Evolutionary conservation across 2,797 vertebrate species (phyloP).

Genomic region (Ctenochaetus hawaiiensis): DNA sequence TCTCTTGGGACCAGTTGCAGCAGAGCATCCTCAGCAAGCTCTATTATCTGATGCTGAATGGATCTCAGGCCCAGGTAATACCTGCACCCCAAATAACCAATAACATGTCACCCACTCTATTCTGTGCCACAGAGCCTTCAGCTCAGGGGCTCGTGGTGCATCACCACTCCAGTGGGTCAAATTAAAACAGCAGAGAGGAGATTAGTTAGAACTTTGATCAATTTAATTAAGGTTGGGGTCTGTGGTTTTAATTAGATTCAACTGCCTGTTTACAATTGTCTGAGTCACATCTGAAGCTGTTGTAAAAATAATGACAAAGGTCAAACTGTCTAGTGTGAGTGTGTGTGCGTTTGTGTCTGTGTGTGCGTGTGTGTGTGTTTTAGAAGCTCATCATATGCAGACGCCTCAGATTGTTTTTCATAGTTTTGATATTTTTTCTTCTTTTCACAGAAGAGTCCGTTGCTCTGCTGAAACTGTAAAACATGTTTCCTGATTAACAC

Average conservation of each 20-base stretch:
- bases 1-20: conserved; percentile 93
- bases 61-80: conserved; percentile 85
- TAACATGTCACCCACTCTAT: conserved; percentile 22
- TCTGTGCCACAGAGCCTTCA: not conserved
- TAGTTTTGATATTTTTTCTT: not conserved
- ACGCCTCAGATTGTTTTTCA: not conserved
- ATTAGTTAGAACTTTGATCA: not conserved
- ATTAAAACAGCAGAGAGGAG: conserved; percentile 27
- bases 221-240: not conserved
- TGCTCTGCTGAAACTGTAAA: not conserved
- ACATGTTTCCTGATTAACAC: conserved; percentile 4
- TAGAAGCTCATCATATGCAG: not conserved
- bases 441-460: not conserved
- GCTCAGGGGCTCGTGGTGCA: conserved; percentile 1
- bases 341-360: too few relatives aligned
- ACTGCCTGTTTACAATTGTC: not conserved
- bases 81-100: conserved; percentile 1
- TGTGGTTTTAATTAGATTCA: conserved; percentile 11
- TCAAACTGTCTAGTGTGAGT: not conserved
- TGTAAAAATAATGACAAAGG: not conserved
- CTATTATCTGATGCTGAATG: conserved; percentile 88
- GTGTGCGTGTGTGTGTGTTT: not conserved
- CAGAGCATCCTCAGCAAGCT: conserved; percentile 90
- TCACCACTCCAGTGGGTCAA: not conserved
- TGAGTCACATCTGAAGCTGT: not conserved